Evolutionary conservation across 1,140 invertebrate genomes (phyloP).

Genomic region (Ptiloglossa arizonensis): DNA sequence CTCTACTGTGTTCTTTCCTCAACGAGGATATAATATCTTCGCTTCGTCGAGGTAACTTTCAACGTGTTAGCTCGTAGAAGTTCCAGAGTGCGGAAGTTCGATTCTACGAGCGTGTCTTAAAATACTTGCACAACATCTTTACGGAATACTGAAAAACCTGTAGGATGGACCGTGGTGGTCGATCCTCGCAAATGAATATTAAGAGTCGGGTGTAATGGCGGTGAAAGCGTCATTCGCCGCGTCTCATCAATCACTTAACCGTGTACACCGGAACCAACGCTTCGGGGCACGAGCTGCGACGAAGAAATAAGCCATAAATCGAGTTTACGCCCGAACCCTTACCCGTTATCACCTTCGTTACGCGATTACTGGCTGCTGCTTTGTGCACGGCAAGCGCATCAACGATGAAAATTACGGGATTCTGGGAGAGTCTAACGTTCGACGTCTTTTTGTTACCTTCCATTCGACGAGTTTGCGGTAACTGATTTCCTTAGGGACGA

Average conservation of each 20-base stretch:
- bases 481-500: not conserved
- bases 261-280: not conserved
- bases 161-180: not conserved
- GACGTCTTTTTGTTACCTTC: not conserved
- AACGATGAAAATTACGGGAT: constrained; percentile 1
- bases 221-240: constrained; percentile 32
- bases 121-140: not conserved
- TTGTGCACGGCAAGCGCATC: not conserved
- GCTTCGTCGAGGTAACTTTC: too few species aligned
- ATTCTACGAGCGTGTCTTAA: too few species aligned
- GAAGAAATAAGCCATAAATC: constrained; percentile 47
- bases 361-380: constrained; percentile 27
- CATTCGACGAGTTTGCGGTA: not conserved
- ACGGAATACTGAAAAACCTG: not conserved
- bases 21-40: too few species aligned
- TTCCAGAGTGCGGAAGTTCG: not conserved
- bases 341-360: constrained; percentile 20
- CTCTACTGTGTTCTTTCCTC: not conserved
- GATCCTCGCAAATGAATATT: constrained; percentile 27
- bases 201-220: constrained; percentile 12
- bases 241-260: constrained; percentile 51
- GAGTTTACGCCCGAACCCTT: constrained; percentile 23
- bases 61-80: not conserved
- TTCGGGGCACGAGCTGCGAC: not conserved
- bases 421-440: not conserved